A percentile compares a stretch with the other conserved stretches of the same genome.
These are phyloP conservation scores for Irena cyanogastra DNA, from an alignment of 2,113 vertebrate species.

Conservation along the genomic window DNA sequence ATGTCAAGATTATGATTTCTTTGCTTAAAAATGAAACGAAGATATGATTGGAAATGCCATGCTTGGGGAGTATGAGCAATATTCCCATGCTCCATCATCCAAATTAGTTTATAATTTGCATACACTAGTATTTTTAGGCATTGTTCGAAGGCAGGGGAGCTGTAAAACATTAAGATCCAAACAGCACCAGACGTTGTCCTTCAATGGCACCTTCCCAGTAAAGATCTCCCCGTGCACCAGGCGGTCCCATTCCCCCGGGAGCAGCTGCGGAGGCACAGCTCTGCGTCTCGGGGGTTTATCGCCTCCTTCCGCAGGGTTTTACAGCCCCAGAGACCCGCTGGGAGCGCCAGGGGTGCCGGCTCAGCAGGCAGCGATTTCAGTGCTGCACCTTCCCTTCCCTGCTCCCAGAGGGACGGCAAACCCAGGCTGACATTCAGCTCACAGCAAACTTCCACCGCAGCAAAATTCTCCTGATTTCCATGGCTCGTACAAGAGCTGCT, in stretches of 20 bases:
- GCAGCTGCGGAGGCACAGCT: not conserved
- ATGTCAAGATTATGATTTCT: constrained; percentile 73
- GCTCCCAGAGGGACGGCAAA: not conserved
- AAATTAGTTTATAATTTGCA: constrained; percentile 70
- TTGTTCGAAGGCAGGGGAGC: constrained; percentile 33
- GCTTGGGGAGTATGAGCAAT: constrained; percentile 55
- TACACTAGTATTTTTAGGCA: constrained; percentile 55
- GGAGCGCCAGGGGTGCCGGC: not conserved
- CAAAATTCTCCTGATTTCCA: not conserved
- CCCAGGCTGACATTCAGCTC: not conserved
- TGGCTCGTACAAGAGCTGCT: not conserved
- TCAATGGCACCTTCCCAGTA: not conserved
- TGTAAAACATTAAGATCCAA: constrained; percentile 16
- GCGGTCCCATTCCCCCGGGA: not conserved
- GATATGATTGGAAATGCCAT: constrained; percentile 58
- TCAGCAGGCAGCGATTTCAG: not conserved
- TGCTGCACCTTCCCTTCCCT: not conserved
- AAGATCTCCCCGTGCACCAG: not conserved
- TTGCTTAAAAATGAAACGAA: constrained; percentile 68
- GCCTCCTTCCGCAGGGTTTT: not conserved
- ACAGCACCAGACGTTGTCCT: constrained; percentile 10
- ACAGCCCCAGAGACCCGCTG: not conserved
- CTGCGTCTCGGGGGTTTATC: not conserved
- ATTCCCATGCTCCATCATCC: constrained; percentile 60
- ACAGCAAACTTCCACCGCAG: not conserved